phyloP scores from a whole-genome alignment of 2,113 vertebrate genomes.

The Agelaius phoeniceus region DNA sequence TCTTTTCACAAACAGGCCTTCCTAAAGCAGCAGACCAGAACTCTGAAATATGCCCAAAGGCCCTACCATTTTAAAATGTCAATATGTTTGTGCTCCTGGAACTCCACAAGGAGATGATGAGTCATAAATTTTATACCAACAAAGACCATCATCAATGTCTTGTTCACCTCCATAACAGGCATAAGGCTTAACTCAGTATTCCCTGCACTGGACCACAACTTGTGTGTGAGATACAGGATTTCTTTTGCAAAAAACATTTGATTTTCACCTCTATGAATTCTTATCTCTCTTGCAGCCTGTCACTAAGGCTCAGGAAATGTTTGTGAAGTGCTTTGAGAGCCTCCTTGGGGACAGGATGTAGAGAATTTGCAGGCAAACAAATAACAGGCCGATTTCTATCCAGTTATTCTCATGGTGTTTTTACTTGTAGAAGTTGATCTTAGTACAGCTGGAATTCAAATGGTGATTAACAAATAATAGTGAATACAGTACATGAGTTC shows the following conservation, averaged over 20 bases:
- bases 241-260: neutral
- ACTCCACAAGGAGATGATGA: neutral
- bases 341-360: neutral
- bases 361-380: neutral
- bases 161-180: neutral
- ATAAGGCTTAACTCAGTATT: neutral
- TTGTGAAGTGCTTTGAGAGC: neutral
- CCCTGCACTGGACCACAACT: neutral
- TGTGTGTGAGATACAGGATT: neutral
- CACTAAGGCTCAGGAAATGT: neutral
- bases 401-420: neutral
- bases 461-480: neutral
- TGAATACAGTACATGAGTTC: neutral
- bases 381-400: neutral
- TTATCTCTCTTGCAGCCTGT: neutral
- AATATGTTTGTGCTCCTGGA: slow-evolving; percentile 16
- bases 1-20: neutral
- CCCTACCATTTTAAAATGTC: slow-evolving; percentile 39
- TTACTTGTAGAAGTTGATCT: neutral
- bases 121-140: neutral
- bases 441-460: neutral
- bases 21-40: neutral
- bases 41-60: slow-evolving; percentile 19
- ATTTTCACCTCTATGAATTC: neutral
- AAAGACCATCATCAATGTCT: neutral